Conservation (phyloP, 1,140 invertebrate species). For the Medauroidea extradentata region DNA sequence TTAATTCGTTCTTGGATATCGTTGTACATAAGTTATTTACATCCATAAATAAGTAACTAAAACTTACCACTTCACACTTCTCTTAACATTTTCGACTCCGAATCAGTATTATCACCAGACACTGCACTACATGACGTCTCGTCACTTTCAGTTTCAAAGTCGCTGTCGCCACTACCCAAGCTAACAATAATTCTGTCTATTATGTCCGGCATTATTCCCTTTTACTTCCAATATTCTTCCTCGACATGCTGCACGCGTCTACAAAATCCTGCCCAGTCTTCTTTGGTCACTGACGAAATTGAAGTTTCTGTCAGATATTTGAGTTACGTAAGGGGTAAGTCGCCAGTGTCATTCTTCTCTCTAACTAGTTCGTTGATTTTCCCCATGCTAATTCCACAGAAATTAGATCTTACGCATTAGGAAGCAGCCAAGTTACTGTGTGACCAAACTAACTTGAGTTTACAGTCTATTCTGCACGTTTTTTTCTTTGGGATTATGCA, state of each 20-base stretch:
- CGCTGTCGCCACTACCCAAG: background rate
- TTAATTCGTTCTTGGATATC: no score
- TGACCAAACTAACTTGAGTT: conserved; percentile 13
- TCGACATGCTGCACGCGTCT: background rate
- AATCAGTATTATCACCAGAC: no score
- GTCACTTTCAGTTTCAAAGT: no score
- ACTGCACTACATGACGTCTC: no score
- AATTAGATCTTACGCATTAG: conserved; percentile 20
- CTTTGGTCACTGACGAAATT: background rate
- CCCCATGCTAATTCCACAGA: conserved; percentile 9
- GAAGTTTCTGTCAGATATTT: background rate
- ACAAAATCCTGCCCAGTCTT: background rate
- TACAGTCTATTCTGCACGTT: conserved; percentile 2
- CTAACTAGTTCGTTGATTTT: background rate
- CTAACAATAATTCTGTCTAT: background rate
- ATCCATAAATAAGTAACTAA: conserved; percentile 6
- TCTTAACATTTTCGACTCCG: no score
- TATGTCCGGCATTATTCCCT: background rate
- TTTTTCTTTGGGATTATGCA: background rate
- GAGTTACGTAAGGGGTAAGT: background rate
- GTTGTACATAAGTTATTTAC: no score
- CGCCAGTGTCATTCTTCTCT: background rate
- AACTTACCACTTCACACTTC: no score
- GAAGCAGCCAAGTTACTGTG: conserved; percentile 12
- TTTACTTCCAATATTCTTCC: background rate